phyloP scores from a whole-genome alignment of 2,113 vertebrate species.

The Rhynchopsitta pachyrhyncha region DNA sequence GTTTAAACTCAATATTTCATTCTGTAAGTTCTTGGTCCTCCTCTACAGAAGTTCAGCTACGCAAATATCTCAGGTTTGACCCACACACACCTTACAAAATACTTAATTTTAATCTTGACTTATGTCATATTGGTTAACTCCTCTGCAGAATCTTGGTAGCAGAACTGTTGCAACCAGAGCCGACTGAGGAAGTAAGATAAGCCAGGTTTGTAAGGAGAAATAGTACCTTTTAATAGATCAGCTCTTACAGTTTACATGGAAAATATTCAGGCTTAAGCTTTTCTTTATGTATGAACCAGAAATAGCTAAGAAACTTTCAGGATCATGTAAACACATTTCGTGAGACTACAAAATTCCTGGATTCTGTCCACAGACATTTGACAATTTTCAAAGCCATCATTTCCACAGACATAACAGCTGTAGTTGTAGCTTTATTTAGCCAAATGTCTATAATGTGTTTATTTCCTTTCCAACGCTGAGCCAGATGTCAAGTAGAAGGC shows the following conservation, averaged over 20 bases:
- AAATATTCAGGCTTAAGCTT: neutral
- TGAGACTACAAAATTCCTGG: neutral
- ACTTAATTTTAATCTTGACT: neutral
- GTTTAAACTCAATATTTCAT: neutral
- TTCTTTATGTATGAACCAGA: neutral
- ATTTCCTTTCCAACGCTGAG: neutral
- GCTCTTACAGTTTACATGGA: neutral
- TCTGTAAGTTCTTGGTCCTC: neutral
- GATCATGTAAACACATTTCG: neutral
- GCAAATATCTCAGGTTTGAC: neutral
- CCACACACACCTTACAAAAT: neutral
- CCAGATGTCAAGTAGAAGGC: neutral
- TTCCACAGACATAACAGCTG: slow-evolving; percentile 7
- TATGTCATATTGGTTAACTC: neutral
- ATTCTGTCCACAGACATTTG: neutral
- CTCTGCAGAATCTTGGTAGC: neutral
- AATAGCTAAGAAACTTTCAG: neutral
- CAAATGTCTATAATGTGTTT: neutral
- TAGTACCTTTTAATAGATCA: neutral
- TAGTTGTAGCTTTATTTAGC: slow-evolving; percentile 20
- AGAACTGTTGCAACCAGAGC: neutral
- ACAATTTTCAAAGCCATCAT: neutral
- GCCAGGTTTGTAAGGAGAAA: neutral
- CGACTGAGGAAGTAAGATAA: neutral
- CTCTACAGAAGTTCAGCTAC: neutral